phyloP scores from a whole-genome alignment of 2,113 vertebrate species.

The Thomomys bottae region DNA sequence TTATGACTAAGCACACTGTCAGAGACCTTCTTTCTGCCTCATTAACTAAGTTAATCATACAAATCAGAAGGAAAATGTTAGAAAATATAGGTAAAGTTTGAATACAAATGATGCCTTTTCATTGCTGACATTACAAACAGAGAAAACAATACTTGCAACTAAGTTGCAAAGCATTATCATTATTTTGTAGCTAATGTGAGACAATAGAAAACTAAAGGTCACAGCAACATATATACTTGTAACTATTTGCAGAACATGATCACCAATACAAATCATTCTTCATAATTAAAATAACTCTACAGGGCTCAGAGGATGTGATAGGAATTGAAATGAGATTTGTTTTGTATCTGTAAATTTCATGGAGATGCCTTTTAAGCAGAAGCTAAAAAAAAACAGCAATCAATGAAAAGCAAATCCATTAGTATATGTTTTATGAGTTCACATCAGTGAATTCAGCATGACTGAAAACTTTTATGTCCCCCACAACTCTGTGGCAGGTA shows the following conservation, averaged over 20 bases:
- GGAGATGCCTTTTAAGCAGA: not conserved
- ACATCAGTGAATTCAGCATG: not conserved
- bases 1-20: slow-evolving; percentile 82
- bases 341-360: not conserved
- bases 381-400: not conserved
- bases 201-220: slow-evolving; percentile 77
- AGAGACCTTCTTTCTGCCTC: slow-evolving; percentile 85
- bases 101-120: slow-evolving; percentile 73
- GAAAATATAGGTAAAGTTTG: slow-evolving; percentile 62
- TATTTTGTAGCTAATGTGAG: slow-evolving; percentile 73
- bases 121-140: slow-evolving; percentile 68
- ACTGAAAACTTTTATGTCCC: slow-evolving; percentile 2
- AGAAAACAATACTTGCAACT: slow-evolving; percentile 73
- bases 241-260: slow-evolving; percentile 64
- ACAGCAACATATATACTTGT: not conserved
- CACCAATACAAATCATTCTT: slow-evolving; percentile 31
- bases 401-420: not conserved
- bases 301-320: slow-evolving; percentile 6
- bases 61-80: slow-evolving; percentile 81
- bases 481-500: not conserved
- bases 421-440: slow-evolving; percentile 14
- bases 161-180: slow-evolving; percentile 69
- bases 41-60: slow-evolving; percentile 90
- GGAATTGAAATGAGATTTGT: slow-evolving; percentile 32
- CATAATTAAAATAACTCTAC: slow-evolving; percentile 55